Conservation (phyloP, 2,797 vertebrate genomes). For the Sebastes dallii region DNA sequence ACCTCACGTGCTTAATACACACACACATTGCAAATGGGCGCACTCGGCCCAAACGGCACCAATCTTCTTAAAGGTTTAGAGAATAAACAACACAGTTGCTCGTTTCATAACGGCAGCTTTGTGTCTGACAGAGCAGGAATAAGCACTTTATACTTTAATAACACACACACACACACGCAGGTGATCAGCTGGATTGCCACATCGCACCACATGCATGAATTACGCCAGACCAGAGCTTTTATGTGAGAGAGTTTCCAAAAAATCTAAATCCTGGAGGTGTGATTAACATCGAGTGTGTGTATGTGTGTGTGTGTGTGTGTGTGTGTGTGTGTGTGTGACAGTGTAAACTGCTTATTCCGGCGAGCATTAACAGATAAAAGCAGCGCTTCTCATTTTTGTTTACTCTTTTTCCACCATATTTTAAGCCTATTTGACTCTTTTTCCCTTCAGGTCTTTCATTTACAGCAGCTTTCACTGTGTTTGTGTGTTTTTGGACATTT, state of each 20-base stretch:
- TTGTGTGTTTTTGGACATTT: constrained; percentile 1
- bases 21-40: constrained; percentile 39
- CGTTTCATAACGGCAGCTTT: constrained; percentile 65
- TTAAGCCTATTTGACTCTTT: constrained; percentile 15
- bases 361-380: constrained; percentile 33
- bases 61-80: constrained; percentile 83
- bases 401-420: neutral
- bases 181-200: constrained; percentile 62
- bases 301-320: too few relatives aligned
- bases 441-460: constrained; percentile 1
- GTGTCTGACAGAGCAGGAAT: constrained; percentile 44
- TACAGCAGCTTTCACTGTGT: neutral
- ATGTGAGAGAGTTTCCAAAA: constrained; percentile 20
- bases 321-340: neutral
- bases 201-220: constrained; percentile 51
- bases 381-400: constrained; percentile 5
- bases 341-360: constrained; percentile 19
- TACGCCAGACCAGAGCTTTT: constrained; percentile 34
- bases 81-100: constrained; percentile 70
- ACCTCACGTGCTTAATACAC: constrained; percentile 57
- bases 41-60: constrained; percentile 44
- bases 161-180: constrained; percentile 16
- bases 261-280: constrained; percentile 40
- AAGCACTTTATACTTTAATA: constrained; percentile 65
- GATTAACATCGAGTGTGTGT: constrained; percentile 32